Base-by-base conservation (phyloP, 2,888 invertebrate genomes). In the Chrysolina americana region DNA sequence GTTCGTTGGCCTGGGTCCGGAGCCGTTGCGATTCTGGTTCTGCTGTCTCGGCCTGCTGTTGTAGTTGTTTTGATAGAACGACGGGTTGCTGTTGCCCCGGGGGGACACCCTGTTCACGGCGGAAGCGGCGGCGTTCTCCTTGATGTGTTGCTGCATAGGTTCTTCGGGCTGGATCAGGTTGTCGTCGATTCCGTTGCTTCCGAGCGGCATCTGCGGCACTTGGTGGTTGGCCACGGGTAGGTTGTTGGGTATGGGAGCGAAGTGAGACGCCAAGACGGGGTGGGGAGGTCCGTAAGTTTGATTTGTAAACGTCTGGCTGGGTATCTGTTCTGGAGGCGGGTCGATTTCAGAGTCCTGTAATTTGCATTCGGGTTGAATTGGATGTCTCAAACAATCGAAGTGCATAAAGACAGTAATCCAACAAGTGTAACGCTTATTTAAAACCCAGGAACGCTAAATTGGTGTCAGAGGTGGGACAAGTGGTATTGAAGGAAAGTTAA, bases 301-400 rank as follows among this genome's bases (percentile, higher is more conserved):
- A 88, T 96, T 96, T 71, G 95, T 96, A 87, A 94, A 96, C 62
- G 95, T 96, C 88, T 95, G 95, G 41, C 94, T 92, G 28, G 95
- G 94, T 84, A 96, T 95, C 50, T 89, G 88, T 80, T 91, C 91
- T 59, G 88, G 89, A 94, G 93, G 53, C 68, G 94, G 93, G 86
- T 96, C 96, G 79, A 96, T 90, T 88, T 97, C 97, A 23, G 97
- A 97, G 85, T 98, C 88, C 86, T 87, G 74, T 28, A 28, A 28
- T 28, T 28, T 28, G 5, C 5, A 28, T 28, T 28, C 28, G 28
- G 5, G 2, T 28, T 3, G 28, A 28, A 28, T 28, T 5, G 5
- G 28, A 28, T 28, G 28, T 3, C 2, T 28, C 28, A 28, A 28
- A 5, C 2, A 28, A 3, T 28, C 28, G 5, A 28, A 28, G n/a